Conservation (phyloP, 1,140 invertebrate species). For the Ectropis grisescens region DNA sequence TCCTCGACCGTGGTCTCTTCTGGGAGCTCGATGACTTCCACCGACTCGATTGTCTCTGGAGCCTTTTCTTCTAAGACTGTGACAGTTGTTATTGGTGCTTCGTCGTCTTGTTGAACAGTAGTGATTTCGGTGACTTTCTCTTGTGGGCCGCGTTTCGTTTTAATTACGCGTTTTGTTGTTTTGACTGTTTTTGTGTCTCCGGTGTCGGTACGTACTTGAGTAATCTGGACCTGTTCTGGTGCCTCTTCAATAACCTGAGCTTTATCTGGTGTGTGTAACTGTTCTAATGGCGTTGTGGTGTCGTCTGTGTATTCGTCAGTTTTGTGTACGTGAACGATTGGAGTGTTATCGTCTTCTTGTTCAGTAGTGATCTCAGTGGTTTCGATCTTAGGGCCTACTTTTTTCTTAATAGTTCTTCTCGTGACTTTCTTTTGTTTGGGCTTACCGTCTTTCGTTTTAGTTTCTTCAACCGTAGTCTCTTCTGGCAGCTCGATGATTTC, state of each 20-base stretch:
- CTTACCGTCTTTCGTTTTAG: constrained; percentile 31
- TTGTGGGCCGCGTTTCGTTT: constrained; percentile 2
- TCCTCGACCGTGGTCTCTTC: constrained; percentile 10
- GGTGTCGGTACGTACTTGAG: constrained; percentile 7
- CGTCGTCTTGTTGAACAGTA: constrained; percentile 11
- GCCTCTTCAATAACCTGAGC: constrained; percentile 8
- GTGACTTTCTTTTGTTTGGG: constrained; percentile 37
- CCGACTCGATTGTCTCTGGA: neutral
- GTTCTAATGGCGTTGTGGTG: constrained; percentile 5
- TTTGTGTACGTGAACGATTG: constrained; percentile 20
- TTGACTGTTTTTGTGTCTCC: constrained; percentile 3
- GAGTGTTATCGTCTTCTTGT: constrained; percentile 31
- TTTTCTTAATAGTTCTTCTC: constrained; percentile 25
- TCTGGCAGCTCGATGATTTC: constrained; percentile 41
- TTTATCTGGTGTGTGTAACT: constrained; percentile 2
- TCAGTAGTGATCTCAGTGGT: constrained; percentile 30
- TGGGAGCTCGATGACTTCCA: constrained; percentile 8
- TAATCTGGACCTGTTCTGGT: constrained; percentile 9
- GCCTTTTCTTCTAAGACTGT: constrained; percentile 4
- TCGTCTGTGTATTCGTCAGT: constrained; percentile 19
- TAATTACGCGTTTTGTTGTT: constrained; percentile 6
- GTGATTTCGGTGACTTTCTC: constrained; percentile 7
- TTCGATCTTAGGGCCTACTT: constrained; percentile 9
- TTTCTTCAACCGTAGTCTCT: constrained; percentile 20
- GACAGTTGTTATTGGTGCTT: constrained; percentile 18